These are phyloP conservation scores for Rhinogobius similis DNA, from an alignment of 2,113 vertebrate genomes.

Conservation along the genomic window DNA sequence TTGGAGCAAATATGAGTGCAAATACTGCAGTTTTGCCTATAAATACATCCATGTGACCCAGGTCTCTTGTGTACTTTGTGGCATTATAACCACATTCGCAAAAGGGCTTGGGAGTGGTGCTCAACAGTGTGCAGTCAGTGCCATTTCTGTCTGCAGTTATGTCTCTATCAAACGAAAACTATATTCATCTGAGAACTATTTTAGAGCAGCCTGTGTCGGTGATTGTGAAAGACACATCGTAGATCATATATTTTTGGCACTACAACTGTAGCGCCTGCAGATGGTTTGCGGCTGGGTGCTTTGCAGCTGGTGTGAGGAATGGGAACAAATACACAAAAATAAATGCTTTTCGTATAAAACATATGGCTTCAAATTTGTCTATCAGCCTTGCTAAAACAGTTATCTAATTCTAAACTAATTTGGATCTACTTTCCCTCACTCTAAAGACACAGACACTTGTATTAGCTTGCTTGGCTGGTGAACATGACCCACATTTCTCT, in stretches of 20 bases:
- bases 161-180: not conserved
- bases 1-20: not conserved
- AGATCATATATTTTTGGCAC: constrained; percentile 2
- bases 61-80: constrained; percentile 1
- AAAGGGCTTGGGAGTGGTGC: not conserved
- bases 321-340: not conserved
- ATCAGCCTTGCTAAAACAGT: not conserved
- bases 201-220: not conserved
- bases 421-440: not conserved
- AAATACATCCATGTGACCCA: not conserved
- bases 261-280: not conserved
- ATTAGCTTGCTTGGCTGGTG: not conserved
- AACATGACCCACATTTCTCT: constrained; percentile 10
- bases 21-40: not conserved
- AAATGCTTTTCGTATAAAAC: too few relatives aligned
- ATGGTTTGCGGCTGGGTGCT: not conserved
- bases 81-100: not conserved
- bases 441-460: not conserved
- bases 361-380: not conserved
- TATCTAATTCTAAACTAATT: not conserved
- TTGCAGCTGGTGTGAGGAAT: not conserved
- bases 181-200: constrained; percentile 6
- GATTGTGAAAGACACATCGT: constrained; percentile 1
- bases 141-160: not conserved
- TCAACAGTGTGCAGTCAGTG: not conserved